Percentiles rank a stretch among this genome's conserved stretches.
Conservation (phyloP, 2,113 vertebrate species). For the Cepphus grylle region DNA sequence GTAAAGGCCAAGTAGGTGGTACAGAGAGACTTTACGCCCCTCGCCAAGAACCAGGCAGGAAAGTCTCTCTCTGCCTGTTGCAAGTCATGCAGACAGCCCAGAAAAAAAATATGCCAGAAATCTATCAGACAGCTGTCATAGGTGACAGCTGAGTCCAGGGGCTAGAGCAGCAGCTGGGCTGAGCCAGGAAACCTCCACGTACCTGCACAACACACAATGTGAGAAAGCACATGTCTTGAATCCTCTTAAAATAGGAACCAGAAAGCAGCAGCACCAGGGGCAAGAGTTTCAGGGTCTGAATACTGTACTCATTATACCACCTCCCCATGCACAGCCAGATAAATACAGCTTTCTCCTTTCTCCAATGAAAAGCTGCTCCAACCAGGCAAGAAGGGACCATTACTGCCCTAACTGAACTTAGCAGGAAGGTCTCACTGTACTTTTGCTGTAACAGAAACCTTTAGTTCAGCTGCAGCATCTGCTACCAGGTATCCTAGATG, state of each 20-base stretch:
- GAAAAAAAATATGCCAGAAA: not conserved
- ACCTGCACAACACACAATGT: not conserved
- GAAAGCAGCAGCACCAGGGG: not conserved
- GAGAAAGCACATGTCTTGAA: not conserved
- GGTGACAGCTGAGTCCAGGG: not conserved
- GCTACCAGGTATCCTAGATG: not conserved
- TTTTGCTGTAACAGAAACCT: not conserved
- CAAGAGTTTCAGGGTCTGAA: accelerated
- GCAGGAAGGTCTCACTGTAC: not conserved
- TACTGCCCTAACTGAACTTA: not conserved
- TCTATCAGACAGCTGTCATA: not conserved
- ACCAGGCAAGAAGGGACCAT: not conserved
- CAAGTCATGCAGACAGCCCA: accelerated
- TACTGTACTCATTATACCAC: not conserved
- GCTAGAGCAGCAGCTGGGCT: not conserved
- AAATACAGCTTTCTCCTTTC: not conserved
- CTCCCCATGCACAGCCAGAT: not conserved
- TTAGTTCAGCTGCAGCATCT: not conserved
- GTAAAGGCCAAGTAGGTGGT: not conserved
- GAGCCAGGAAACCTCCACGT: not conserved
- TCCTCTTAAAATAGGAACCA: not conserved
- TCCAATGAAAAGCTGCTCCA: not conserved
- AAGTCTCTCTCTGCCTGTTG: not conserved
- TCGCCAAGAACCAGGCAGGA: not conserved
- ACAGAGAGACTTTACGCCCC: not conserved